phyloP scores from a whole-genome alignment of 2,888 invertebrate genomes.

The Eurois occulta region DNA sequence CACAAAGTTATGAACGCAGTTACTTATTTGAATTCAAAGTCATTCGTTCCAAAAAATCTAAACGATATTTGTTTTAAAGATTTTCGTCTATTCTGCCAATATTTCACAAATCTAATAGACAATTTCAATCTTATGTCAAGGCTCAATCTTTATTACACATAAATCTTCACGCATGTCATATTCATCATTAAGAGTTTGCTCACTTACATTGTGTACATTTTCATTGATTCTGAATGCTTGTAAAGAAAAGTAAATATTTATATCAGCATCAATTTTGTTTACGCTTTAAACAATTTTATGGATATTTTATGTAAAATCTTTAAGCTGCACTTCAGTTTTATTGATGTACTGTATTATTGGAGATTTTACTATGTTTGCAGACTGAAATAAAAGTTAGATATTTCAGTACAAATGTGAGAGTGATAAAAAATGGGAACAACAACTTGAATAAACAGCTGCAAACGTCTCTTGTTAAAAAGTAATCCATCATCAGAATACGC shows the following conservation, averaged over 20 bases:
- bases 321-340: slow-evolving; percentile 28
- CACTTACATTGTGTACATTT: slow-evolving; percentile 9
- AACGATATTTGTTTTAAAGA: slow-evolving; percentile 6
- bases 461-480: slow-evolving; percentile 70
- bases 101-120: slow-evolving; percentile 13
- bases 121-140: slow-evolving; percentile 31
- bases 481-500: slow-evolving; percentile 75
- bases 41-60: not conserved
- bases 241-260: slow-evolving; percentile 51
- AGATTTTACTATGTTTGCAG: slow-evolving; percentile 15
- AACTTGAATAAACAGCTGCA: slow-evolving; percentile 68
- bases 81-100: not conserved
- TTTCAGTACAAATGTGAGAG: slow-evolving; percentile 25
- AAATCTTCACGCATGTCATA: slow-evolving; percentile 34
- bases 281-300: slow-evolving; percentile 21
- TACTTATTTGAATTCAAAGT: slow-evolving; percentile 1
- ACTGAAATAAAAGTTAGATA: slow-evolving; percentile 5
- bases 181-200: slow-evolving; percentile 23
- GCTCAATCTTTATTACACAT: slow-evolving; percentile 27
- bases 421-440: slow-evolving; percentile 49
- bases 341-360: slow-evolving; percentile 14
- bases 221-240: slow-evolving; percentile 23
- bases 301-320: slow-evolving; percentile 28
- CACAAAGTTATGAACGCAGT: not conserved
- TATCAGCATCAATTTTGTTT: slow-evolving; percentile 34